Conservation (phyloP, 2,888 invertebrate genomes). For the Eutolmus rufibarbis region DNA sequence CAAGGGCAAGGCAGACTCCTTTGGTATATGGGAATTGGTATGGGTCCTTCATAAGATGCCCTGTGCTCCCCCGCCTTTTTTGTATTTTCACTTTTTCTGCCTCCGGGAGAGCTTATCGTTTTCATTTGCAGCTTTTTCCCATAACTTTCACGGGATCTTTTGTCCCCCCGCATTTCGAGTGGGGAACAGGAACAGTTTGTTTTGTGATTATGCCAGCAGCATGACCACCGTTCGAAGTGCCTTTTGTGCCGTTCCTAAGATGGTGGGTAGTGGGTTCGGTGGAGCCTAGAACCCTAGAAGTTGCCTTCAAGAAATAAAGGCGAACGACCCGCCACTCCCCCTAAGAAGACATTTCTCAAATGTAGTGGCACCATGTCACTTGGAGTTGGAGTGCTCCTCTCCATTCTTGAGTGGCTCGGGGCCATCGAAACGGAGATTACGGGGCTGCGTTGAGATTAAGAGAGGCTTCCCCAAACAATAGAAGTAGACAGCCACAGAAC, state of each 20-base stretch:
- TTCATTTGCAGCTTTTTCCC: slow-evolving; percentile 41
- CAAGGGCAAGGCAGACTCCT: neutral
- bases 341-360: slow-evolving; percentile 15
- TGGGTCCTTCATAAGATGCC: neutral
- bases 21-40: neutral
- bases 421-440: slow-evolving; percentile 32
- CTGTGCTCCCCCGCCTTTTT: slow-evolving; percentile 14
- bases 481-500: neutral
- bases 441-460: slow-evolving; percentile 11
- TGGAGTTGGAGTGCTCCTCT: slow-evolving; percentile 24
- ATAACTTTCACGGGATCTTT: slow-evolving; percentile 31
- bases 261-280: neutral
- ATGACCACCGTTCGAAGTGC: slow-evolving; percentile 22
- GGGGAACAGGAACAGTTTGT: slow-evolving; percentile 14
- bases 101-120: slow-evolving; percentile 29
- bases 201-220: slow-evolving; percentile 39
- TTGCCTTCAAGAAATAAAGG: neutral
- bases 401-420: neutral
- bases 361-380: slow-evolving; percentile 35
- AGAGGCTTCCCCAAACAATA: slow-evolving; percentile 1
- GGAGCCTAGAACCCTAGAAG: neutral
- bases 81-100: slow-evolving; percentile 10
- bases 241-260: slow-evolving; percentile 1
- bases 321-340: neutral
- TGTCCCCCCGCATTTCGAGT: slow-evolving; percentile 7